Percentiles rank a stretch among this genome's conserved stretches.
These are phyloP conservation scores for Aspidiotus destructor DNA, from an alignment of 2,888 invertebrate species.

Conservation along the genomic window DNA sequence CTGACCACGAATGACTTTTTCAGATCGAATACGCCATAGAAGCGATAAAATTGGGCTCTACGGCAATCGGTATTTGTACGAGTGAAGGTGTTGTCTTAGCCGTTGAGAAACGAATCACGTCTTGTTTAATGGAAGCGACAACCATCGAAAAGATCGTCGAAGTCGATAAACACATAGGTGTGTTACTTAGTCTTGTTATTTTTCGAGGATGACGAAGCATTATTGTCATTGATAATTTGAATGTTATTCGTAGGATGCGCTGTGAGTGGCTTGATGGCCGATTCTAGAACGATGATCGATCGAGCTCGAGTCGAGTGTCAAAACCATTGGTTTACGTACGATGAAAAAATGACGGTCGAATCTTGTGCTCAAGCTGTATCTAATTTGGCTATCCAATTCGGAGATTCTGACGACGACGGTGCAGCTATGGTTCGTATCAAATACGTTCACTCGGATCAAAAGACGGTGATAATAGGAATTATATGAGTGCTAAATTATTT, in stretches of 20 bases:
- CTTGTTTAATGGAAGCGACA: conserved; percentile 88
- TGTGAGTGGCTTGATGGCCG: conserved; percentile 95
- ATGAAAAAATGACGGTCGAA: conserved; percentile 92
- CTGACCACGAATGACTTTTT: conserved; percentile 42
- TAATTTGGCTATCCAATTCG: conserved; percentile 97
- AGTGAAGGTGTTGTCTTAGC: conserved; percentile 93
- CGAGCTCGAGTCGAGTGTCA: conserved; percentile 93
- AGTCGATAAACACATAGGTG: conserved; percentile 89
- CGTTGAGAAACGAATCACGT: conserved; percentile 96
- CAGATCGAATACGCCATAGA: conserved; percentile 99
- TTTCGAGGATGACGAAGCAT: background rate
- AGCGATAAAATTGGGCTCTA: conserved; percentile 97
- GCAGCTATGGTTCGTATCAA: conserved; percentile 52
- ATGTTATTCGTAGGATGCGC: conserved; percentile 58
- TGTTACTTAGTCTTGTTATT: conserved; percentile 21
- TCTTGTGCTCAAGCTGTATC: conserved; percentile 98
- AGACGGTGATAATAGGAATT: background rate
- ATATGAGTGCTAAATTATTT: background rate
- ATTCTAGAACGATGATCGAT: conserved; percentile 88
- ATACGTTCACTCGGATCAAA: background rate
- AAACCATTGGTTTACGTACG: conserved; percentile 97
- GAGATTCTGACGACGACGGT: conserved; percentile 89
- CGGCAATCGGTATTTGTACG: conserved; percentile 95
- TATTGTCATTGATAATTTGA: background rate
- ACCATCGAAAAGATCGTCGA: conserved; percentile 99